These are phyloP conservation scores for Falco rusticolus DNA, from an alignment of 2,797 vertebrate species.

Conservation along the genomic window DNA sequence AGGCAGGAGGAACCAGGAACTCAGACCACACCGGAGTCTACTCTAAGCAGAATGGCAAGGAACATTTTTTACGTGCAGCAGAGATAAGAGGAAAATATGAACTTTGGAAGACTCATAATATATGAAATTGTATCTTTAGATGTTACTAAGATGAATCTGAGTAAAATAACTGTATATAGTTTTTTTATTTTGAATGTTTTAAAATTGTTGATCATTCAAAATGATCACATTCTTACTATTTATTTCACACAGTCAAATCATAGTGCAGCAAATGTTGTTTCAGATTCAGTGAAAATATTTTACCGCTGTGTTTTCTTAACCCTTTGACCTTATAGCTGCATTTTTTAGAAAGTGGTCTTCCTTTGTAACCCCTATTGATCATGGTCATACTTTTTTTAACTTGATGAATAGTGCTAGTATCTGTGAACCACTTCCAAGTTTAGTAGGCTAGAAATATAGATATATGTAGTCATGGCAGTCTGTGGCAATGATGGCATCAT, in stretches of 20 bases:
- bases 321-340: not conserved
- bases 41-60: not conserved
- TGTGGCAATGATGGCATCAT: not conserved
- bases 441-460: not conserved
- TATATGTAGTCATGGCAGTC: not conserved
- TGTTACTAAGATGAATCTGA: not conserved
- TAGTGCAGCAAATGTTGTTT: not conserved
- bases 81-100: not conserved
- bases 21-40: fast-evolving
- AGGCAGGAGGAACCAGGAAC: not conserved
- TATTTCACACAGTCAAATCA: not conserved
- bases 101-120: not conserved
- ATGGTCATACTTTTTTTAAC: not conserved
- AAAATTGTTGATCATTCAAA: not conserved
- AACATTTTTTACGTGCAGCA: not conserved
- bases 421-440: not conserved
- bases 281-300: not conserved
- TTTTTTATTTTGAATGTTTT: not conserved
- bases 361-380: not conserved
- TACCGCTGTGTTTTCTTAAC: not conserved
- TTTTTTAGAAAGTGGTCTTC: not conserved
- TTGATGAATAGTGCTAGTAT: not conserved
- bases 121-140: not conserved
- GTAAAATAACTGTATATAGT: not conserved
- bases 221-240: not conserved